A percentile compares a stretch with the other conserved stretches of the same genome.
phyloP scores from a whole-genome alignment of 2,797 vertebrate genomes.

The Gadopsis bispinosus region DNA sequence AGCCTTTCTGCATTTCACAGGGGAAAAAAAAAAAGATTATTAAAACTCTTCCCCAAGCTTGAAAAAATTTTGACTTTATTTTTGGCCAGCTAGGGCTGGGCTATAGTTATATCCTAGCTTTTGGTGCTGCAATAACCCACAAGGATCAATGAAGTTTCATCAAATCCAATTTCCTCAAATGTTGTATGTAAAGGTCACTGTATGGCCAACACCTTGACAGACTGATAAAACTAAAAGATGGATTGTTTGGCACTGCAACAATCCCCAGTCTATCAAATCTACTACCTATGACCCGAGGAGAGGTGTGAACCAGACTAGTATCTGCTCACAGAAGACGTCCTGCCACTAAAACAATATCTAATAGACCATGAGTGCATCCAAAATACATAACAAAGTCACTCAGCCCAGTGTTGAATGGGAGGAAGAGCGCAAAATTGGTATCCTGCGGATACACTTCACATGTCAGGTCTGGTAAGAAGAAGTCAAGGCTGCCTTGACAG shows the following conservation, averaged over 20 bases:
- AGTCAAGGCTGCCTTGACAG: slow-evolving; percentile 70
- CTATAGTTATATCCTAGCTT: neutral
- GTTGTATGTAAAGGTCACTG: slow-evolving; percentile 33
- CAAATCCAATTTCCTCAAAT: slow-evolving; percentile 11
- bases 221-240: neutral
- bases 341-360: slow-evolving; percentile 54
- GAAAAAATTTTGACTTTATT: neutral
- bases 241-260: slow-evolving; percentile 6
- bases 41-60: neutral
- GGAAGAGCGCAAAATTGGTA: slow-evolving; percentile 63
- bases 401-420: slow-evolving; percentile 56
- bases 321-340: slow-evolving; percentile 40
- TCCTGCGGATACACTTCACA: slow-evolving; percentile 72
- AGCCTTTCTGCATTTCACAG: neutral
- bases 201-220: neutral
- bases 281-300: slow-evolving; percentile 19
- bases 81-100: neutral
- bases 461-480: slow-evolving; percentile 74
- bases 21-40: neutral
- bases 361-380: slow-evolving; percentile 54
- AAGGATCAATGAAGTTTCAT: slow-evolving; percentile 32
- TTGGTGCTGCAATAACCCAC: slow-evolving; percentile 8
- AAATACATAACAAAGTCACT: slow-evolving; percentile 69
- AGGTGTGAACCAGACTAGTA: slow-evolving; percentile 12
- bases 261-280: slow-evolving; percentile 19